phyloP scores from a whole-genome alignment of 2,888 invertebrate genomes.

The Drosophila kambysellisi region DNA sequence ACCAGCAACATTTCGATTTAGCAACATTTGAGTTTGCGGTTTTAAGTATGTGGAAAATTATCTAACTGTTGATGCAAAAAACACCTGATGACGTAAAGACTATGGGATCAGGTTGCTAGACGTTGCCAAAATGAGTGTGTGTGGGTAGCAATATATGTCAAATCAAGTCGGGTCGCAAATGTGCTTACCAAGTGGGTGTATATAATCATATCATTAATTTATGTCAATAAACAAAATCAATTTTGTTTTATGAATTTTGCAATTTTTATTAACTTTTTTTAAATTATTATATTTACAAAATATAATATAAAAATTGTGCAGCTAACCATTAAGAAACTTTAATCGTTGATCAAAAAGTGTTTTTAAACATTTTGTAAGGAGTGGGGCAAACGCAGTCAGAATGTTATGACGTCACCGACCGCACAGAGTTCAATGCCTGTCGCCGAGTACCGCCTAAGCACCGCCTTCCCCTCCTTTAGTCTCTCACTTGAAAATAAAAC shows the following conservation, averaged over 20 bases:
- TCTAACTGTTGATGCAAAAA: constrained; percentile 17
- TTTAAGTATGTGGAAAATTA: constrained; percentile 16
- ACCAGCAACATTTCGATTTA: constrained; percentile 17
- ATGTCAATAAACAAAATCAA: background rate
- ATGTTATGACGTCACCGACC: constrained; percentile 50
- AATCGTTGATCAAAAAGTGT: background rate
- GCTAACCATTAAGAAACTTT: background rate
- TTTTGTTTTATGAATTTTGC: background rate
- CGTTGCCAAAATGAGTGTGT: constrained; percentile 15
- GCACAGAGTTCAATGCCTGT: constrained; percentile 42
- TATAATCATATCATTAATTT: background rate
- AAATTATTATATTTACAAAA: background rate
- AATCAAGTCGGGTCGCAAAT: constrained; percentile 8
- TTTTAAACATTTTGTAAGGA: background rate
- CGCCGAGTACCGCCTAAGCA: constrained; percentile 2
- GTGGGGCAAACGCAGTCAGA: background rate
- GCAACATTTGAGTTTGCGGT: constrained; percentile 25
- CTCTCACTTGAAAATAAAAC: constrained; percentile 4
- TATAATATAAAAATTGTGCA: background rate
- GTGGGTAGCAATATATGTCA: constrained; percentile 19
- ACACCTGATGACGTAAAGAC: constrained; percentile 22
- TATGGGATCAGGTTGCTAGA: constrained; percentile 33
- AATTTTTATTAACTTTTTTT: background rate
- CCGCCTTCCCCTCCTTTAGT: background rate
- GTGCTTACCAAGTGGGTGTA: constrained; percentile 12